Evolutionary conservation across 2,113 vertebrate genomes (phyloP).

Genomic region (Entelurus aequoreus): DNA sequence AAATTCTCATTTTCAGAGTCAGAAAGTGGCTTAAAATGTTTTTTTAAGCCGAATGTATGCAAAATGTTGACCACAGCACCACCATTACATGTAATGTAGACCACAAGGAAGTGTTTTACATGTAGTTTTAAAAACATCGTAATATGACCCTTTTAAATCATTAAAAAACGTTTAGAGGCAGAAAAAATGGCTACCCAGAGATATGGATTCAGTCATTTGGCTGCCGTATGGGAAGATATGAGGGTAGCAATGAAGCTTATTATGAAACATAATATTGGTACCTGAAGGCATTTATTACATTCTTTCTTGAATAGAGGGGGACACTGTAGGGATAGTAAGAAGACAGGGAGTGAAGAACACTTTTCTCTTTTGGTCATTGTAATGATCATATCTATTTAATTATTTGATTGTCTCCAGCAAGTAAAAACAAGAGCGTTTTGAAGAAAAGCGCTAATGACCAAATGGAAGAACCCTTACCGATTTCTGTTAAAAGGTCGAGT

Average conservation of each 20-base stretch:
- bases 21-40: too few species aligned
- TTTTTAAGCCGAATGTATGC: too few species aligned
- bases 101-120: too few species aligned
- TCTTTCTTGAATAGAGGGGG: conserved; percentile 82
- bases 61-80: too few species aligned
- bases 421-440: conserved; percentile 1
- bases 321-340: conserved; percentile 76
- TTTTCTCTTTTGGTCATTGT: conserved; percentile 21
- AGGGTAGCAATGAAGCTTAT: conserved; percentile 56
- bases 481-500: conserved; percentile 90
- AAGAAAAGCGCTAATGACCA: background rate
- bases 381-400: background rate
- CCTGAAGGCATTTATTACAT: conserved; percentile 83
- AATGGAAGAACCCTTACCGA: conserved; percentile 70
- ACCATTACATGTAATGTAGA: too few species aligned
- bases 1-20: too few species aligned
- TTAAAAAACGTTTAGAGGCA: conserved; percentile 13
- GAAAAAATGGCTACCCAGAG: conserved; percentile 8
- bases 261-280: conserved; percentile 56
- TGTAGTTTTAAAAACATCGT: too few species aligned
- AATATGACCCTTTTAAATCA: too few species aligned
- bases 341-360: conserved; percentile 57
- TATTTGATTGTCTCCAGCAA: conserved; percentile 1
- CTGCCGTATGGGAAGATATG: conserved; percentile 51
- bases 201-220: conserved; percentile 52